Percentiles rank a stretch among this genome's conserved stretches.
These are phyloP conservation scores for Atethmia centrago DNA, from an alignment of 2,888 invertebrate species.

Conservation along the genomic window DNA sequence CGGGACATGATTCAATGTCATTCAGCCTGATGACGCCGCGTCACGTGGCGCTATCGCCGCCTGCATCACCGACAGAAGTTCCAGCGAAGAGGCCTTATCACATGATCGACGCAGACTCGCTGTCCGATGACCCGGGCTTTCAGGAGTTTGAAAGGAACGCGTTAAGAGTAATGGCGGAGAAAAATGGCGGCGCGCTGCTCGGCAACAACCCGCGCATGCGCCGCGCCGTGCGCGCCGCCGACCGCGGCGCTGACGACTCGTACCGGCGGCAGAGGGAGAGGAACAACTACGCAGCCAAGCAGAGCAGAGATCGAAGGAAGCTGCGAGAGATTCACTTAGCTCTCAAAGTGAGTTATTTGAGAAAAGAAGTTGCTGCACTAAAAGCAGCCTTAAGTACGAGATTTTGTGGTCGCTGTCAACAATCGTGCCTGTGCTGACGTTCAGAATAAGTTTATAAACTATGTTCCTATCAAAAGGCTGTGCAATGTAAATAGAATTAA, in stretches of 20 bases:
- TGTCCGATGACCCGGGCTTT: slow-evolving; percentile 90
- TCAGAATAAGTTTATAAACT: slow-evolving; percentile 20
- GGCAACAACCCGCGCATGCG: slow-evolving; percentile 93
- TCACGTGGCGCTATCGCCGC: slow-evolving; percentile 67
- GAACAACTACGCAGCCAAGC: slow-evolving; percentile 98
- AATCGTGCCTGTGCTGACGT: slow-evolving; percentile 59
- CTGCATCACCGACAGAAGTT: slow-evolving; percentile 62
- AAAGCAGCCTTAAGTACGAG: slow-evolving; percentile 71
- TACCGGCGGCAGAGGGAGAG: slow-evolving; percentile 97
- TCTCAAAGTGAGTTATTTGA: slow-evolving; percentile 95
- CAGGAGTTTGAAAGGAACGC: slow-evolving; percentile 92
- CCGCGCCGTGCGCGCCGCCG: slow-evolving; percentile 79
- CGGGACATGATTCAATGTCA: slow-evolving; percentile 64
- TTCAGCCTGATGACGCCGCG: slow-evolving; percentile 48
- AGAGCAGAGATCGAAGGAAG: slow-evolving; percentile 96
- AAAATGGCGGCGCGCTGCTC: slow-evolving; percentile 88
- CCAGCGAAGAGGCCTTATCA: slow-evolving; percentile 55
- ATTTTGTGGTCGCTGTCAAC: slow-evolving; percentile 71
- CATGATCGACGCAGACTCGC: slow-evolving; percentile 68
- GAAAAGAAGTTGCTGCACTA: slow-evolving; percentile 75
- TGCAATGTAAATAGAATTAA: slow-evolving; percentile 52
- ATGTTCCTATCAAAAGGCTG: slow-evolving; percentile 48
- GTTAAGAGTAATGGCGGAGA: slow-evolving; percentile 91
- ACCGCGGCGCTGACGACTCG: slow-evolving; percentile 92
- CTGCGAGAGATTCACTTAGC: slow-evolving; percentile 98